Percentiles rank a stretch among this genome's conserved stretches.
phyloP scores from a whole-genome alignment of 1,140 invertebrate genomes.

The Tribolium castaneum region DNA sequence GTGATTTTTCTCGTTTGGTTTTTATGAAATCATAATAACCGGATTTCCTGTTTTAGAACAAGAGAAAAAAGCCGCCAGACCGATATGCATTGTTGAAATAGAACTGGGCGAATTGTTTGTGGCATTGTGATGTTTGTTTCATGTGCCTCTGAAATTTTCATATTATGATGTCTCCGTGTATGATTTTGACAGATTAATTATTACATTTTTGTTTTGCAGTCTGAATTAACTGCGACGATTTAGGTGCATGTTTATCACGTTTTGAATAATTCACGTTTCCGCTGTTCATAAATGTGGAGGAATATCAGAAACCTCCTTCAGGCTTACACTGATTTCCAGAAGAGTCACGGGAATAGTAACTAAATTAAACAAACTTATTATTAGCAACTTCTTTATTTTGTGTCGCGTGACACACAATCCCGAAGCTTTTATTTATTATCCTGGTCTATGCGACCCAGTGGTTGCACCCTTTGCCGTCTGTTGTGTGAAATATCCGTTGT shows the following conservation, averaged over 20 bases:
- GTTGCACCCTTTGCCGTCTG: not conserved
- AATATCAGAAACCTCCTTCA: not conserved
- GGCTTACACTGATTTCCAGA: not conserved
- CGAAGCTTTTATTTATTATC: not conserved
- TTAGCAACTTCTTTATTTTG: too few species aligned
- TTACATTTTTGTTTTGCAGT: conserved; percentile 61
- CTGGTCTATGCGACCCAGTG: not conserved
- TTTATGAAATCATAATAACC: conserved; percentile 17
- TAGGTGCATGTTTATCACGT: conserved; percentile 41
- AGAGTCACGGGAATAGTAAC: too few species aligned
- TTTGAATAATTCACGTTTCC: conserved; percentile 47
- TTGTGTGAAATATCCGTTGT: conserved; percentile 29
- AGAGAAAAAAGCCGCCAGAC: conserved; percentile 8
- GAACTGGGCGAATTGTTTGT: conserved; percentile 50
- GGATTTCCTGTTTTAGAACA: conserved; percentile 12
- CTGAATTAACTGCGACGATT: conserved; percentile 52
- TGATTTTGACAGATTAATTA: conserved; percentile 64
- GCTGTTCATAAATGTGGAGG: not conserved
- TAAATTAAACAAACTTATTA: too few species aligned
- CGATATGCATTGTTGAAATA: conserved; percentile 36
- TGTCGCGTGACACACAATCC: too few species aligned
- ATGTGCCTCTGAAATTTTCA: conserved; percentile 57
- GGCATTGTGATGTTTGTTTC: conserved; percentile 54
- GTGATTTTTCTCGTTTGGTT: not conserved
- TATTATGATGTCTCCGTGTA: conserved; percentile 61